Percentiles rank a stretch among this genome's conserved stretches.
phyloP scores from a whole-genome alignment of 2,888 invertebrate species.

The Platycnemis pennipes region DNA sequence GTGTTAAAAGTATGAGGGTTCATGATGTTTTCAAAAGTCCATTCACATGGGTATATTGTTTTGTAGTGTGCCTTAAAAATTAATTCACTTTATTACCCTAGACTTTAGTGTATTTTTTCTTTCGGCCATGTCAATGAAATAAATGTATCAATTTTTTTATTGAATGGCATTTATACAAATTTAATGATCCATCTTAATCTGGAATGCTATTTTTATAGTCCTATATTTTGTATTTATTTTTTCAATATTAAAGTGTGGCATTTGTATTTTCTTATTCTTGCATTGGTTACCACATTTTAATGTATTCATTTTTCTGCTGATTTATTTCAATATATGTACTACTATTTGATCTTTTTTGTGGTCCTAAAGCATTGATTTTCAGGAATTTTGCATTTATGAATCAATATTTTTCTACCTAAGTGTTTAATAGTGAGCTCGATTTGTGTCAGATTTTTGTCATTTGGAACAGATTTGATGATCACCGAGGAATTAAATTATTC shows the following conservation, averaged over 20 bases:
- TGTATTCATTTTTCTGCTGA: neutral
- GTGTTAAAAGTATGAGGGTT: no score
- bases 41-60: neutral
- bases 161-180: neutral
- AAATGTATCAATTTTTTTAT: neutral
- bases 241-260: neutral
- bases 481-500: no score
- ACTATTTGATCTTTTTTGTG: neutral
- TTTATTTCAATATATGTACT: neutral
- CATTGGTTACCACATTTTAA: neutral
- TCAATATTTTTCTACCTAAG: neutral
- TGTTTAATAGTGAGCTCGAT: neutral
- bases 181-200: neutral
- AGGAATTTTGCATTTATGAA: neutral
- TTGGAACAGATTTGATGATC: no score
- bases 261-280: no score
- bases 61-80: neutral
- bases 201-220: neutral
- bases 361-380: neutral
- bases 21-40: neutral
- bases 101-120: neutral
- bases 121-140: neutral
- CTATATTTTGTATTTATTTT: neutral
- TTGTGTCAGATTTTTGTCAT: no score
- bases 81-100: neutral